Conservation (phyloP, 2,888 invertebrate species). For the Campoplex capitator region DNA sequence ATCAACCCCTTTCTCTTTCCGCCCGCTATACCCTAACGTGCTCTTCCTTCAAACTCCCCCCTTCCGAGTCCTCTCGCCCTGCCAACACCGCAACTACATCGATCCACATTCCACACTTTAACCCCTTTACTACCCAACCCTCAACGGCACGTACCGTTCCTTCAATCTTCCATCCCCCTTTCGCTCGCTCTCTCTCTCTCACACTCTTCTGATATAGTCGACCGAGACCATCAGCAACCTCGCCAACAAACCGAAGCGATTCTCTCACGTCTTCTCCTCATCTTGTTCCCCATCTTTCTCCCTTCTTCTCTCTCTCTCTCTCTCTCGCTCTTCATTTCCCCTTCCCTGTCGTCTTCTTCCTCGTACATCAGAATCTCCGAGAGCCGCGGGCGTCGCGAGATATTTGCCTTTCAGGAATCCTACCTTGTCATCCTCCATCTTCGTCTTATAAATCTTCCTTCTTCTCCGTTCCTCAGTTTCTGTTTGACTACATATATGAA, state of each 20-base stretch:
- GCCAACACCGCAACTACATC: constrained; percentile 63
- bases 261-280: constrained; percentile 47
- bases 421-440: constrained; percentile 45
- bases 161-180: constrained; percentile 24
- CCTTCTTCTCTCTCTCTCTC: neutral
- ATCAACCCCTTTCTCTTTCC: constrained; percentile 28
- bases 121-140: constrained; percentile 51
- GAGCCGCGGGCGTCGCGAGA: constrained; percentile 51
- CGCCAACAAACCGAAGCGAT: constrained; percentile 43
- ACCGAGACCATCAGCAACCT: constrained; percentile 50
- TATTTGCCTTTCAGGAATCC: constrained; percentile 64
- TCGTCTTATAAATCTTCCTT: constrained; percentile 11
- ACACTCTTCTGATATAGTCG: neutral
- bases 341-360: constrained; percentile 11
- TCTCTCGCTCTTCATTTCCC: neutral
- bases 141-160: constrained; percentile 46
- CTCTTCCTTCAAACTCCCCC: neutral
- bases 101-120: constrained; percentile 69
- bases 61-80: neutral
- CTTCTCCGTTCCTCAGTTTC: constrained; percentile 7
- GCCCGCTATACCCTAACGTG: constrained; percentile 7
- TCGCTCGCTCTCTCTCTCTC: neutral
- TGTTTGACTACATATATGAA: constrained; percentile 21
- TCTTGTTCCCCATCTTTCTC: constrained; percentile 32
- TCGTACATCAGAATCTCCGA: constrained; percentile 58